Evolutionary conservation across 2,797 vertebrate genomes (phyloP).

Genomic region (Enteromius afrohamiltoni): DNA sequence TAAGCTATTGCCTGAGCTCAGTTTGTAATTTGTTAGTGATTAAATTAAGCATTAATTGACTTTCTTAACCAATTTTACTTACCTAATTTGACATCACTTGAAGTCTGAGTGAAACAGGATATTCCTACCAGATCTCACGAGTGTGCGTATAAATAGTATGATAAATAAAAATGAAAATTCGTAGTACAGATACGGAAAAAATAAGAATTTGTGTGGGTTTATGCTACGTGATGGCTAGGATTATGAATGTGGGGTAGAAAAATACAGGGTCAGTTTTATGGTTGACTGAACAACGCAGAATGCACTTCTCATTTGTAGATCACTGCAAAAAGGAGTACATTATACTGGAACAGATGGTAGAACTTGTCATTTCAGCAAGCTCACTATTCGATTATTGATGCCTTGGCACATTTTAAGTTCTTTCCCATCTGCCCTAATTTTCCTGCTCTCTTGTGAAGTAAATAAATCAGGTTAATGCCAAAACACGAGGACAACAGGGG

Average conservation of each 20-base stretch:
- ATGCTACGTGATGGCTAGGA: no score
- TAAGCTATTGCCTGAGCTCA: background rate
- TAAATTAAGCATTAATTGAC: background rate
- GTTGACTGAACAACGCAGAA: slow-evolving; percentile 7
- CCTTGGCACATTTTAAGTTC: slow-evolving; percentile 36
- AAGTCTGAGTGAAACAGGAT: background rate
- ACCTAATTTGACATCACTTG: background rate
- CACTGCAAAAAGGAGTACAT: slow-evolving; percentile 3
- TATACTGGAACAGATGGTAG: slow-evolving; percentile 48
- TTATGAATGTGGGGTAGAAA: background rate
- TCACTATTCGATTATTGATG: slow-evolving; percentile 55
- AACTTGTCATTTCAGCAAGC: slow-evolving; percentile 34
- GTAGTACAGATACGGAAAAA: no score
- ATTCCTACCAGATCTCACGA: background rate
- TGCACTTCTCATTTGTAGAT: background rate
- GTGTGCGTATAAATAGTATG: no score
- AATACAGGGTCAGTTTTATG: background rate
- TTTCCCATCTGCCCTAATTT: slow-evolving; percentile 50
- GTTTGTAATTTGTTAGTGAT: background rate
- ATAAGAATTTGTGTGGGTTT: no score
- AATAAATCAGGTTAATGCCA: slow-evolving; percentile 36
- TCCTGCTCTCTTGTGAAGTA: slow-evolving; percentile 4
- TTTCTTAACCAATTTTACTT: background rate
- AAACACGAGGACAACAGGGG: background rate
- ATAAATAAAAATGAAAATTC: no score